Conservation (phyloP, 2,888 invertebrate species). For the Ceraclea dissimilis region DNA sequence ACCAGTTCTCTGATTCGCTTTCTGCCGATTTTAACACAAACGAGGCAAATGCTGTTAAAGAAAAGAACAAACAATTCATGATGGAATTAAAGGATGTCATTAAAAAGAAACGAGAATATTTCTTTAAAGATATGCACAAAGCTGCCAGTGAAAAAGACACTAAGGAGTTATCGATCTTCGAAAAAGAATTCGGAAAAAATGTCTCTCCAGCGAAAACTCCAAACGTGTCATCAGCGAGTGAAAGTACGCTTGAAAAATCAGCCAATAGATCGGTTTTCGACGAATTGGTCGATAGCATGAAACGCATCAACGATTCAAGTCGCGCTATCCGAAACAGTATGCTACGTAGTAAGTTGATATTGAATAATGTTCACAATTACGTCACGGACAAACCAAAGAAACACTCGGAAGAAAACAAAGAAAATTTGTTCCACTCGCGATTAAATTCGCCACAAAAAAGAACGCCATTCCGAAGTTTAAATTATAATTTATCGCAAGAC, state of each 20-base stretch:
- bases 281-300: background rate
- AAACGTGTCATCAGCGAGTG: too few species aligned
- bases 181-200: too few species aligned
- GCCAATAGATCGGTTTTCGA: background rate
- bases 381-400: background rate
- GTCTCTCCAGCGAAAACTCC: too few species aligned
- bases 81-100: background rate
- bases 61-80: background rate
- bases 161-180: too few species aligned
- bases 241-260: too few species aligned
- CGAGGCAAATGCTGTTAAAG: background rate
- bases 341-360: background rate
- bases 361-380: background rate
- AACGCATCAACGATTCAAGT: background rate
- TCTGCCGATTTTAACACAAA: background rate
- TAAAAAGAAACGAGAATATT: background rate
- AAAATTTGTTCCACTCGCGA: background rate
- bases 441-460: too few species aligned
- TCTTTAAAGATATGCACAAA: background rate
- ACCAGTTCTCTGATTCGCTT: background rate
- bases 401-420: background rate
- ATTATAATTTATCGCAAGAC: too few species aligned
- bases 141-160: background rate
- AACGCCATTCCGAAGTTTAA: too few species aligned
- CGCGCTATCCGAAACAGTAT: background rate